Conservation (phyloP, 1,140 invertebrate species). For the Grapholita molesta region DNA sequence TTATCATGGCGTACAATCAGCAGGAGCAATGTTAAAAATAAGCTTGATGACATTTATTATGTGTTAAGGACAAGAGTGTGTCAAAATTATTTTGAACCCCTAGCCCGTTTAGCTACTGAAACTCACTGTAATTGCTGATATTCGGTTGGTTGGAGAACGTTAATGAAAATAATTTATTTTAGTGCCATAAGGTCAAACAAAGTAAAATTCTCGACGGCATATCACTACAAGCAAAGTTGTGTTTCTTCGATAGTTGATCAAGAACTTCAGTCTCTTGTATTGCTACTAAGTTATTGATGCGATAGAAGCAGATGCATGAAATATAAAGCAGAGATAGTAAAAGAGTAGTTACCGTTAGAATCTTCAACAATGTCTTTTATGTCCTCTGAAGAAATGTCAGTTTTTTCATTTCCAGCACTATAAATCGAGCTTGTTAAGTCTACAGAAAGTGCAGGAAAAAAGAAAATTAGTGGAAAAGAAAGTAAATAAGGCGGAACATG, state of each 20-base stretch:
- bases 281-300: neutral
- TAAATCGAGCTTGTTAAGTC: neutral
- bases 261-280: too few species aligned
- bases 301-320: neutral
- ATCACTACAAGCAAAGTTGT: neutral
- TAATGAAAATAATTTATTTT: neutral
- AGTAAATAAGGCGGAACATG: neutral
- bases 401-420: neutral
- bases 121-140: too few species aligned
- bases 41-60: too few species aligned
- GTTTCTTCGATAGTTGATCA: too few species aligned
- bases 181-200: neutral
- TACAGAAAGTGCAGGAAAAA: constrained; percentile 3
- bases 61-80: too few species aligned
- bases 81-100: too few species aligned
- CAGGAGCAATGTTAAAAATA: too few species aligned
- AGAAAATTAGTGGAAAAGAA: constrained; percentile 18
- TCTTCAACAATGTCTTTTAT: constrained; percentile 3
- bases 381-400: neutral
- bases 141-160: too few species aligned
- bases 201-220: neutral
- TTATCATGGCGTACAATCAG: too few species aligned
- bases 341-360: constrained; percentile 9
- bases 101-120: too few species aligned
- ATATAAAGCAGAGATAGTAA: neutral